These are phyloP conservation scores for Hartigia nigra DNA, from an alignment of 2,888 invertebrate genomes.

Conservation along the genomic window DNA sequence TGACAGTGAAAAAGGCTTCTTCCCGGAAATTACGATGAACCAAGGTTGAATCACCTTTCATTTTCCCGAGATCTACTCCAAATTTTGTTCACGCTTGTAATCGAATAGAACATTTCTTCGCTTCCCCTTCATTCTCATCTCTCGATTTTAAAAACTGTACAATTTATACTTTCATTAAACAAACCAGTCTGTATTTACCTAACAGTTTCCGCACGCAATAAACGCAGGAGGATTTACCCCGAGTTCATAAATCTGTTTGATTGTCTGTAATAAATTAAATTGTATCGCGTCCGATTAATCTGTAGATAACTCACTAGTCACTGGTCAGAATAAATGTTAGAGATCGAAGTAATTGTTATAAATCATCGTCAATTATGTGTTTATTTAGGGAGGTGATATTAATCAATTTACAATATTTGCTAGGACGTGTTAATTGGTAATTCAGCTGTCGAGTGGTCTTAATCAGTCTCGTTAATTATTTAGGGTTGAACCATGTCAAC, in stretches of 20 bases:
- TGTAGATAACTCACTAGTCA: neutral
- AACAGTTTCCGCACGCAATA: neutral
- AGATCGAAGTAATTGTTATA: neutral
- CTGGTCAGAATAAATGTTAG: neutral
- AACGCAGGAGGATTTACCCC: neutral
- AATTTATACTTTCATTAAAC: neutral
- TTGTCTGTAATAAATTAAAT: conserved; percentile 3
- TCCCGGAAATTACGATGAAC: neutral
- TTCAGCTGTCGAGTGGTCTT: neutral
- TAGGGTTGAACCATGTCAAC: neutral
- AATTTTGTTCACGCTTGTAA: neutral
- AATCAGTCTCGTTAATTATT: neutral
- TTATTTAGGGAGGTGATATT: neutral
- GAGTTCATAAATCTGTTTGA: neutral
- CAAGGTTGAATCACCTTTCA: neutral
- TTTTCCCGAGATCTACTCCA: neutral
- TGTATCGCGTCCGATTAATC: neutral
- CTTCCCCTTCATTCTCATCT: neutral
- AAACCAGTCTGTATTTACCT: neutral
- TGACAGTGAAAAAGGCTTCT: neutral
- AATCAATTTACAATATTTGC: neutral
- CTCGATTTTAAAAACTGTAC: neutral
- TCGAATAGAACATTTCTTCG: neutral
- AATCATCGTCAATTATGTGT: neutral
- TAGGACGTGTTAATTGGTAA: neutral